Base-by-base conservation (phyloP, 2,113 vertebrate species). In the Sebastes schlegelii region DNA sequence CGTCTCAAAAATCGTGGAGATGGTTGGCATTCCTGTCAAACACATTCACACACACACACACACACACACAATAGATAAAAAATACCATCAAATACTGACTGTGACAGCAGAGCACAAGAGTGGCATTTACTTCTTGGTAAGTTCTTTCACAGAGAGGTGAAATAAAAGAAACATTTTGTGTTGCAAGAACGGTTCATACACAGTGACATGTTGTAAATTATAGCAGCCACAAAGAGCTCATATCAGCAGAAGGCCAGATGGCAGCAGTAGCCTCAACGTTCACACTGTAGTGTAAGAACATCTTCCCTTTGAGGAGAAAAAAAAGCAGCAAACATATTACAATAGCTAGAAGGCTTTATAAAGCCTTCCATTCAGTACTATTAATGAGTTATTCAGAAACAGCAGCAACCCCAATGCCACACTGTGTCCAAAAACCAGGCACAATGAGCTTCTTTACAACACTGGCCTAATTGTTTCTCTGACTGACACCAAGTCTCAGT, bases 11-110 rank as follows among this genome's bases (percentile, higher is more conserved):
- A 97, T n/a, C 0, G 9, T 2, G 8, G 93, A 89, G 52, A 73
- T 21, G 65, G 74, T 76, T 4, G 95, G 88, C 91, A 94, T 95
- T 63, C 90, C 98, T 99, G 87, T 81, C 16, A 77, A 67, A 79
- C 51, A 82, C 46, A 87, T 40, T 60, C 21, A 49, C 67, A 84
- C 68, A 77, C 42, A 79, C 68, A 77, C 42, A 79, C 60, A 64
- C 57, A 58, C 9, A 26, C 52, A 54, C 17, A 79, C 57, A 66
- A 17, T 64, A 34, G 80, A 79, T 49, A 43, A 55, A 48, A 80
- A 26, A 26, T 26, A 26, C 26, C 26, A 23, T 58, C 5, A 55
- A 9, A 74, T 4, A 40, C 0, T 13, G 42, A 57, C 42, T 70
- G 49, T 43, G 49, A 74, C n/a, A 57, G 45, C 66, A 70, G 34